A percentile compares a stretch with the other conserved stretches of the same genome.
Evolutionary conservation across 2,888 invertebrate species (phyloP).

Genomic region (Trisateles emortualis): DNA sequence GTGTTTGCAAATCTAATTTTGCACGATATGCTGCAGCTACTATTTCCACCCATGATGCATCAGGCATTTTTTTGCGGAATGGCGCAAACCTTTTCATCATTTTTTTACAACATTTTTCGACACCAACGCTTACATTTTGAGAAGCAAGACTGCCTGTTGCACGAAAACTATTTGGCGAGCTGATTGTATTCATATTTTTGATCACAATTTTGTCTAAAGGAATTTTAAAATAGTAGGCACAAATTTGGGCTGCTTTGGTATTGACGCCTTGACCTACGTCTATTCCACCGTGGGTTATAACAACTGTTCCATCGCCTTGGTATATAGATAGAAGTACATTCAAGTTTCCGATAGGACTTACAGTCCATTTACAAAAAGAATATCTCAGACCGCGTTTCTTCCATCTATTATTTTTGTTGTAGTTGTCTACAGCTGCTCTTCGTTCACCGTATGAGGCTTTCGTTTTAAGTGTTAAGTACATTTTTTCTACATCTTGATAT

Average conservation of each 20-base stretch:
- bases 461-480: conserved; percentile 85
- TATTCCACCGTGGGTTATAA: conserved; percentile 89
- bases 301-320: conserved; percentile 89
- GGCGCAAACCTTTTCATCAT: conserved; percentile 88
- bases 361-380: conserved; percentile 89
- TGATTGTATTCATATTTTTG: conserved; percentile 87
- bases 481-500: conserved; percentile 78
- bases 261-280: conserved; percentile 94
- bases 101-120: conserved; percentile 89
- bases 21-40: conserved; percentile 81
- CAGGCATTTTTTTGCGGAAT: conserved; percentile 80
- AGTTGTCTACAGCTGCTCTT: conserved; percentile 78
- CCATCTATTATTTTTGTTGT: conserved; percentile 91
- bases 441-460: conserved; percentile 80
- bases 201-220: conserved; percentile 88
- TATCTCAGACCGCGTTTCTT: conserved; percentile 90
- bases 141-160: conserved; percentile 90
- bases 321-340: conserved; percentile 89
- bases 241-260: conserved; percentile 92
- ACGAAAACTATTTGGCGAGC: conserved; percentile 87
- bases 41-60: conserved; percentile 87
- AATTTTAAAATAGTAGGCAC: conserved; percentile 90
- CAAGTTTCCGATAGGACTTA: conserved; percentile 84
- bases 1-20: conserved; percentile 87
- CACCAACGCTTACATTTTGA: conserved; percentile 87